phyloP scores from a whole-genome alignment of 2,888 invertebrate genomes.

The Zaprionus lineosus region DNA sequence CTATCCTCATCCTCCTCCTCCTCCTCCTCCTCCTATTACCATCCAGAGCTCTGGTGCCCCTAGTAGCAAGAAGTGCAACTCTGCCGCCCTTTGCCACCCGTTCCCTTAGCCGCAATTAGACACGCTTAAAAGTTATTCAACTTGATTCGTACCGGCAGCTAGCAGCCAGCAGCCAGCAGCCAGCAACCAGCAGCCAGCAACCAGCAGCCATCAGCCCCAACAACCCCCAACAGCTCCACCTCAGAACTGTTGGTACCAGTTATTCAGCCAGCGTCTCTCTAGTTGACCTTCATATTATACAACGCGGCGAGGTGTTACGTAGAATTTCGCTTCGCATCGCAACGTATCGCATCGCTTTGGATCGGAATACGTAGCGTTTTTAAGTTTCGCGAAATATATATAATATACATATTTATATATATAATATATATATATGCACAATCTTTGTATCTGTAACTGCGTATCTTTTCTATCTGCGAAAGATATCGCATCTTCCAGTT shows the following conservation, averaged over 20 bases:
- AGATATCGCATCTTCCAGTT: conserved; percentile 5
- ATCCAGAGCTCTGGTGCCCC: neutral
- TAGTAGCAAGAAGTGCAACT: too few relatives aligned
- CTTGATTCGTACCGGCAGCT: conserved; percentile 24
- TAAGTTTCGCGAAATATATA: conserved; percentile 17
- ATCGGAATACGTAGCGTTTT: neutral
- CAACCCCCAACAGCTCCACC: too few relatives aligned
- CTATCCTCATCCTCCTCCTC: neutral
- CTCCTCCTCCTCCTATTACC: neutral
- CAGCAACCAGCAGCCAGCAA: neutral
- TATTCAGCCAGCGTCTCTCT: conserved; percentile 11
- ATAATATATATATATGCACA: conserved; percentile 15
- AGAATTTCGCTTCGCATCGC: conserved; percentile 28
- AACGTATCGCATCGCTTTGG: conserved; percentile 2
- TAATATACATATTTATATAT: neutral
- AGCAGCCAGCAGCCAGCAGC: neutral
- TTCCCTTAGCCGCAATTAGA: neutral
- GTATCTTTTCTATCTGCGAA: conserved; percentile 19
- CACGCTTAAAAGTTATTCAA: conserved; percentile 47
- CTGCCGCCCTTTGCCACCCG: neutral
- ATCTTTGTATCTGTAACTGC: too few relatives aligned
- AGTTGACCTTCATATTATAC: conserved; percentile 55
- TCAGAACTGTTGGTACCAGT: neutral
- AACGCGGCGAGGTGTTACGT: conserved; percentile 37
- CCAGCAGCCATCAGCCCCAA: neutral